Conservation (phyloP, 2,888 invertebrate species). For the Lasioglossum malachurum region DNA sequence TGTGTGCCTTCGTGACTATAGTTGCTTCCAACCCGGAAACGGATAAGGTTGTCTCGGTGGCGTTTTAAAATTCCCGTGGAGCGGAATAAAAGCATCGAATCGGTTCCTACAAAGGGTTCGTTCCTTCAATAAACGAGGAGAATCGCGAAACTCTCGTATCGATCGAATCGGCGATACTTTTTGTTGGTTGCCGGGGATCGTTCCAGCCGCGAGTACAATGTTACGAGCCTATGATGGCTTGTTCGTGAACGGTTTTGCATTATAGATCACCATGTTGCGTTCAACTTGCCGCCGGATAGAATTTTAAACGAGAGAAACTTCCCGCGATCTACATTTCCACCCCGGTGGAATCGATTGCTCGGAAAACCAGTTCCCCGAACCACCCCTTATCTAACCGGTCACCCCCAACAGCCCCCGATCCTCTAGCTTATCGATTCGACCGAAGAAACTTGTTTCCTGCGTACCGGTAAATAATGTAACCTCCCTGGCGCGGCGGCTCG, state of each 20-base stretch:
- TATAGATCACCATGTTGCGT: constrained; percentile 34
- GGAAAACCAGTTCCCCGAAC: background rate
- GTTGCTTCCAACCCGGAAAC: background rate
- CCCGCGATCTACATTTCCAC: constrained; percentile 36
- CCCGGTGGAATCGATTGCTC: constrained; percentile 24
- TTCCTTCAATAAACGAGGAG: background rate
- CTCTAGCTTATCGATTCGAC: constrained; percentile 1
- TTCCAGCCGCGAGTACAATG: background rate
- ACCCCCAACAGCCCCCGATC: background rate
- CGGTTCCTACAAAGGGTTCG: background rate
- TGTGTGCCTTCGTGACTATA: background rate
- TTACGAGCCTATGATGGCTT: constrained; percentile 4
- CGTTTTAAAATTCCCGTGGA: background rate
- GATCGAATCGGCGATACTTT: background rate
- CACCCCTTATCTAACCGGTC: background rate
- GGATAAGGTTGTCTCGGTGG: background rate
- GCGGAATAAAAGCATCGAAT: background rate
- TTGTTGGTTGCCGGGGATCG: background rate
- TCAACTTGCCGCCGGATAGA: constrained; percentile 30
- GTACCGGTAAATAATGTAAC: constrained; percentile 23
- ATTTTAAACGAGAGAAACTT: constrained; percentile 44
- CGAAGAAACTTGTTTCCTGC: constrained; percentile 16
- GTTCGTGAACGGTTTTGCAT: constrained; percentile 33
- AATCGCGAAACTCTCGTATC: background rate
- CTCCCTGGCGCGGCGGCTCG: background rate